Percentiles rank a stretch among this genome's conserved stretches.
phyloP scores from a whole-genome alignment of 1,140 invertebrate genomes.

The Drosophila elegans region DNA sequence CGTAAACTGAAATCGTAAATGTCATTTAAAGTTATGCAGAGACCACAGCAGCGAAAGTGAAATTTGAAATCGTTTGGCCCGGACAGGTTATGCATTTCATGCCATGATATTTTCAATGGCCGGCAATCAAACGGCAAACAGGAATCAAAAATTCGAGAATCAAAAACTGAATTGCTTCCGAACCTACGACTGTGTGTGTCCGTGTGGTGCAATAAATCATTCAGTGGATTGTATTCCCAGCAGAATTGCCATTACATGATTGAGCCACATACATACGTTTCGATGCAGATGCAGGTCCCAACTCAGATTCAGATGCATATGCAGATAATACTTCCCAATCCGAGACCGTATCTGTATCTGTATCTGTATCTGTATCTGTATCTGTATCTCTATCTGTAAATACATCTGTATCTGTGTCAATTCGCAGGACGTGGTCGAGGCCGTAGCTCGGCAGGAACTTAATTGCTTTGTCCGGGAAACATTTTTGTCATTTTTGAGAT shows the following conservation, averaged over 20 bases:
- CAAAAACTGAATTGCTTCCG: constrained; percentile 38
- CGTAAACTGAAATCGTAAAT: too few relatives aligned
- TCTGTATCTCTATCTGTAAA: constrained; percentile 7
- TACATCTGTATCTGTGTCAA: constrained; percentile 23
- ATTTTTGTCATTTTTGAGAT: constrained; percentile 50
- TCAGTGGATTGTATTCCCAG: constrained; percentile 53
- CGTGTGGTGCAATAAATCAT: constrained; percentile 48
- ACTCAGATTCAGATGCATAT: constrained; percentile 32
- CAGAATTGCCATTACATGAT: constrained; percentile 62
- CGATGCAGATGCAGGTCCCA: constrained; percentile 17
- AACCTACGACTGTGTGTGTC: neutral
- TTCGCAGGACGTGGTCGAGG: constrained; percentile 12
- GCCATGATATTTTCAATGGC: constrained; percentile 24
- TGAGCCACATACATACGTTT: constrained; percentile 32
- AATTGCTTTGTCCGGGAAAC: constrained; percentile 55
- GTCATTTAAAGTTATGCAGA: neutral
- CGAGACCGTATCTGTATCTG: neutral
- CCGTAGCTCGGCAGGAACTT: constrained; percentile 28
- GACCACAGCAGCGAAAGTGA: constrained; percentile 21
- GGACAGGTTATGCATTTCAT: constrained; percentile 14
- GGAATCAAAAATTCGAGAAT: constrained; percentile 27
- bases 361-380: constrained; percentile 9
- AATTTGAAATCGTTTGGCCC: neutral
- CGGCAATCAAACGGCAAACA: constrained; percentile 33
- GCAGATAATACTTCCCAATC: neutral